phyloP scores from a whole-genome alignment of 2,113 vertebrate genomes.

The Herpetotheres cachinnans region DNA sequence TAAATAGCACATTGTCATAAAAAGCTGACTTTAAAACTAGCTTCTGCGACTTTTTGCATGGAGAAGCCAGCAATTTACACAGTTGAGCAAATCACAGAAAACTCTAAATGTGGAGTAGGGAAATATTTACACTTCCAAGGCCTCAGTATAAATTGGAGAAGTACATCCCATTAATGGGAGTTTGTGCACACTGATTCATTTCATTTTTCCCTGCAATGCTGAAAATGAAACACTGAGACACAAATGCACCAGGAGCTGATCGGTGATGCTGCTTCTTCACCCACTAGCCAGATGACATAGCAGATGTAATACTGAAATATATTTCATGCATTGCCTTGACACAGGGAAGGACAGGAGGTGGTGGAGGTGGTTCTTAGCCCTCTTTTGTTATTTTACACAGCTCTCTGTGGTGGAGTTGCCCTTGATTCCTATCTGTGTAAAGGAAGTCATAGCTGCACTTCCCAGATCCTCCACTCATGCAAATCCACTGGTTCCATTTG shows the following conservation, averaged over 20 bases:
- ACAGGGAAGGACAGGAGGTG: not conserved
- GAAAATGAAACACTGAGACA: slow-evolving; percentile 15
- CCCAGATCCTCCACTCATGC: not conserved
- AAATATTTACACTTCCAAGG: slow-evolving; percentile 53
- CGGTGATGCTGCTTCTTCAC: not conserved
- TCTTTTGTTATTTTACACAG: not conserved
- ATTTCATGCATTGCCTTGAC: not conserved
- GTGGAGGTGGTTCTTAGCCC: not conserved
- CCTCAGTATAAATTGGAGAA: slow-evolving; percentile 32
- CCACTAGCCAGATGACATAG: not conserved
- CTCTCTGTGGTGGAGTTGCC: not conserved
- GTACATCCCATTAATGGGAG: slow-evolving; percentile 3
- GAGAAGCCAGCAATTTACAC: slow-evolving; percentile 24
- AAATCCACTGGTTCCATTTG: not conserved
- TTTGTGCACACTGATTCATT: not conserved
- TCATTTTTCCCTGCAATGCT: not conserved
- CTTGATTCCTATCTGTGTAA: not conserved
- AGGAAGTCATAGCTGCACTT: not conserved
- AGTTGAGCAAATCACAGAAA: slow-evolving; percentile 22
- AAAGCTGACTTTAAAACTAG: slow-evolving; percentile 37
- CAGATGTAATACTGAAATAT: not conserved
- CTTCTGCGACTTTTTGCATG: not conserved
- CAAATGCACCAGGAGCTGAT: not conserved
- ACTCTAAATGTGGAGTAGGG: not conserved
- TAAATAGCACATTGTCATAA: slow-evolving; percentile 14